These are phyloP conservation scores for Coryphaenoides rupestris DNA, from an alignment of 2,113 vertebrate genomes.

Conservation along the genomic window DNA sequence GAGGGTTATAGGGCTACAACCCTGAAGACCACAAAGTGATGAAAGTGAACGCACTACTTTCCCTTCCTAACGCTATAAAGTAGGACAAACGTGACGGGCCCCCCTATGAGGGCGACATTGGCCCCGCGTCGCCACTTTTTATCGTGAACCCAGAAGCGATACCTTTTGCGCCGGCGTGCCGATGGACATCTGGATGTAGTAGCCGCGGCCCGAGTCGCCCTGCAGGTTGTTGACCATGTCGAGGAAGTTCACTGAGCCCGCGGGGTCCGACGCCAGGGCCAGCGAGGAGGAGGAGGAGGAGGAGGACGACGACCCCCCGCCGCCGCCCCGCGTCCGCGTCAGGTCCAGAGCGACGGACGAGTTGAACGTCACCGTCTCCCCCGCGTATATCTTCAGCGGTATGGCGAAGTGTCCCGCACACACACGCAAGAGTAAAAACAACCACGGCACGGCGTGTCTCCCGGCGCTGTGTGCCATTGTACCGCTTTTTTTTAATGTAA, in stretches of 20 bases:
- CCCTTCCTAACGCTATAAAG: no score
- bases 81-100: no score
- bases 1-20: no score
- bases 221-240: slow-evolving; percentile 89
- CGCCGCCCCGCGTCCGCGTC: no score
- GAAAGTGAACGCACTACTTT: no score
- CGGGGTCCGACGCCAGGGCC: slow-evolving; percentile 81
- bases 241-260: slow-evolving; percentile 79
- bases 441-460: slow-evolving; percentile 22
- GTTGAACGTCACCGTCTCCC: slow-evolving; percentile 55
- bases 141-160: no score
- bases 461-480: slow-evolving; percentile 36
- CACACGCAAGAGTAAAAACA: slow-evolving; percentile 29
- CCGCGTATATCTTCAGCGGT: slow-evolving; percentile 77
- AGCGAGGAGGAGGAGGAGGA: no score
- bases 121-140: no score
- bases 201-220: slow-evolving; percentile 90
- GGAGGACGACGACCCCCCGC: no score
- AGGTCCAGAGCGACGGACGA: slow-evolving; percentile 39
- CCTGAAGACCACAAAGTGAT: no score
- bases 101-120: no score
- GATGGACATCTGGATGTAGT: slow-evolving; percentile 89
- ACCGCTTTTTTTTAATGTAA: neutral
- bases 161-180: slow-evolving; percentile 90
- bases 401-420: slow-evolving; percentile 65